These are phyloP conservation scores for Cyclophora punctaria DNA, from an alignment of 2,888 invertebrate genomes.

Conservation along the genomic window DNA sequence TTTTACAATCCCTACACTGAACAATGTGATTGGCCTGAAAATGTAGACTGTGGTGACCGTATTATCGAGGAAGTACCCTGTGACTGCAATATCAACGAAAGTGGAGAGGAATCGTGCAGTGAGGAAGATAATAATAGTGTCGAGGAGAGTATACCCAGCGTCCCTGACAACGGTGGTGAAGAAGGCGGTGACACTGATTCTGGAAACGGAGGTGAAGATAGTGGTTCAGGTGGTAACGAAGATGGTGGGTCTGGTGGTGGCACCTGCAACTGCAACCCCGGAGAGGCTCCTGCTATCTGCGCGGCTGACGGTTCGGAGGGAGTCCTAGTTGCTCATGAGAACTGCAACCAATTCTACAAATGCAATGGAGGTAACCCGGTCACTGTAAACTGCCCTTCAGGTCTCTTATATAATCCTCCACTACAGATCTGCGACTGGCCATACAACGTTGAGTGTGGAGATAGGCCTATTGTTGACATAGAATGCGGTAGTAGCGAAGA, in stretches of 20 bases:
- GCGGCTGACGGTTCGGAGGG: conserved; percentile 24
- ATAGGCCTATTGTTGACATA: conserved; percentile 19
- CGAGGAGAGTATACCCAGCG: not conserved
- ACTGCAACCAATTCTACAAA: conserved; percentile 28
- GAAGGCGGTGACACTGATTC: conserved; percentile 6
- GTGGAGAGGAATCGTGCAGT: conserved; percentile 3
- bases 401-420: conserved; percentile 25
- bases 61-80: conserved; percentile 13
- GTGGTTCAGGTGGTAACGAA: conserved; percentile 2
- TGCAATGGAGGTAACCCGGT: conserved; percentile 20
- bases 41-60: conserved; percentile 28
- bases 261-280: conserved; percentile 19
- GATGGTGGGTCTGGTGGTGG: conserved; percentile 6
- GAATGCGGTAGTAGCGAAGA: too few species aligned
- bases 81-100: conserved; percentile 1
- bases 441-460: conserved; percentile 27
- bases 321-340: conserved; percentile 24
- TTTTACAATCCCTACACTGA: conserved; percentile 22
- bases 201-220: conserved; percentile 5
- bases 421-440: conserved; percentile 30
- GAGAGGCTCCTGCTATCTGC: conserved; percentile 24
- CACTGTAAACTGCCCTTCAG: conserved; percentile 17
- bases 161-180: not conserved
- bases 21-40: conserved; percentile 29
- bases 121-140: conserved; percentile 3